A percentile compares a stretch with the other conserved stretches of the same genome.
Evolutionary conservation across 2,113 vertebrate genomes (phyloP).

Genomic region (Anthoscopus minutus): DNA sequence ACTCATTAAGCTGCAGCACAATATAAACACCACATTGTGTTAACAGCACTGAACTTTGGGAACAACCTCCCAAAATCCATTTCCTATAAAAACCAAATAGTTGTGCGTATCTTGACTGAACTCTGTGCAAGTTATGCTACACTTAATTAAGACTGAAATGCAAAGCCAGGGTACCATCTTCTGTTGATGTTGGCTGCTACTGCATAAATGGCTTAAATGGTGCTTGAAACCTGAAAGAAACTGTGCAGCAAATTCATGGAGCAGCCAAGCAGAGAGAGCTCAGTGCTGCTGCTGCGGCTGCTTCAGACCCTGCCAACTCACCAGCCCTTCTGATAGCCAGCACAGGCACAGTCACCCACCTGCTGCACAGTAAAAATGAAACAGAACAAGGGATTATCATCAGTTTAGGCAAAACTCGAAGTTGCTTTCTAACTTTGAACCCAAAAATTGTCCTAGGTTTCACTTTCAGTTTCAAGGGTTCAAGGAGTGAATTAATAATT

Average conservation of each 20-base stretch:
- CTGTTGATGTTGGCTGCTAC: not conserved
- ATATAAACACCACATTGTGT: not conserved
- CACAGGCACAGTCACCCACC: not conserved
- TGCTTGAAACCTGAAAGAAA: not conserved
- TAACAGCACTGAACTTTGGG: conserved; percentile 2
- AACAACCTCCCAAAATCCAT: not conserved
- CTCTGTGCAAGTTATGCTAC: not conserved
- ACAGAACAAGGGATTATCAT: not conserved
- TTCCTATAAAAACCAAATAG: not conserved
- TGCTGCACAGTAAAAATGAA: not conserved
- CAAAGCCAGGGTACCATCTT: not conserved
- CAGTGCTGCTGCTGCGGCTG: not conserved
- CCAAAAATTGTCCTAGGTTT: not conserved
- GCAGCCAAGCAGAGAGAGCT: fast-evolving
- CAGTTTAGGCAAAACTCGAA: not conserved
- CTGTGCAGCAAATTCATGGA: not conserved
- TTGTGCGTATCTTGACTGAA: not conserved
- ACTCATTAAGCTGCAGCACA: not conserved
- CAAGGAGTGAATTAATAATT: not conserved
- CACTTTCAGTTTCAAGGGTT: not conserved
- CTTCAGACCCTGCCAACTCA: not conserved
- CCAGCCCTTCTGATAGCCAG: not conserved
- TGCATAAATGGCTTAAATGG: not conserved
- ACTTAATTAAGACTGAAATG: not conserved
- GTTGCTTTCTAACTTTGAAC: not conserved